Evolutionary conservation across 2,888 invertebrate species (phyloP).

Genomic region (Drosophila mercatorum): DNA sequence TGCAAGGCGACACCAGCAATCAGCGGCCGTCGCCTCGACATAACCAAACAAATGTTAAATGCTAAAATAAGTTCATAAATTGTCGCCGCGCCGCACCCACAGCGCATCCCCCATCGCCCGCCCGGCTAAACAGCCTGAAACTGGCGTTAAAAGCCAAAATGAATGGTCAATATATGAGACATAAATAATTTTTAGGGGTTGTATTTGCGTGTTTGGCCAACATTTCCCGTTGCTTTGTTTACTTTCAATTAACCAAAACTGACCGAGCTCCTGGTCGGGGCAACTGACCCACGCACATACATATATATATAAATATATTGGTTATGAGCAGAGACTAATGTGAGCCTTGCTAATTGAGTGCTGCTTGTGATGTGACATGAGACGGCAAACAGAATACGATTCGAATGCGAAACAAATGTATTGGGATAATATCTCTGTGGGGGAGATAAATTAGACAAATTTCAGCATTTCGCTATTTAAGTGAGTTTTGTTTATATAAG

Average conservation of each 20-base stretch:
- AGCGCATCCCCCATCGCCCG: not conserved
- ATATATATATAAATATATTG: slow-evolving; percentile 10
- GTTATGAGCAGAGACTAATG: slow-evolving; percentile 6
- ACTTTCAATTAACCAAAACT: slow-evolving; percentile 79
- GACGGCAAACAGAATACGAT: slow-evolving; percentile 52
- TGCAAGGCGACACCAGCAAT: slow-evolving; percentile 78
- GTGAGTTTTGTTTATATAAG: not conserved
- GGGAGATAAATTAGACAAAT: slow-evolving; percentile 20
- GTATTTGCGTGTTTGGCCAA: slow-evolving; percentile 72
- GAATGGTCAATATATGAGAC: slow-evolving; percentile 76
- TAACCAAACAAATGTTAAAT: slow-evolving; percentile 73
- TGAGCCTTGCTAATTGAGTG: slow-evolving; percentile 66
- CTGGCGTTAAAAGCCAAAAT: slow-evolving; percentile 76
- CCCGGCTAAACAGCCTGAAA: not conserved
- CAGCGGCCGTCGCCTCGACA: slow-evolving; percentile 53
- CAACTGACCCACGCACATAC: not conserved
- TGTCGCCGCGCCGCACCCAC: slow-evolving; percentile 69
- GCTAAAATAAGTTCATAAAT: slow-evolving; percentile 74
- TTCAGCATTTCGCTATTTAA: slow-evolving; percentile 5
- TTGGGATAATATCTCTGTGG: slow-evolving; percentile 39
- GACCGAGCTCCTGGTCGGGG: slow-evolving; percentile 47
- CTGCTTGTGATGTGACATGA: slow-evolving; percentile 43
- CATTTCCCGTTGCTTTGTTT: slow-evolving; percentile 72
- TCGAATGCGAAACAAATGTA: slow-evolving; percentile 32
- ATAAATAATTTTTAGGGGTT: slow-evolving; percentile 79